Evolutionary conservation across 2,113 vertebrate species (phyloP), one percentile per base, ranked within the genome.

Genomic region (Fregata magnificens): DNA sequence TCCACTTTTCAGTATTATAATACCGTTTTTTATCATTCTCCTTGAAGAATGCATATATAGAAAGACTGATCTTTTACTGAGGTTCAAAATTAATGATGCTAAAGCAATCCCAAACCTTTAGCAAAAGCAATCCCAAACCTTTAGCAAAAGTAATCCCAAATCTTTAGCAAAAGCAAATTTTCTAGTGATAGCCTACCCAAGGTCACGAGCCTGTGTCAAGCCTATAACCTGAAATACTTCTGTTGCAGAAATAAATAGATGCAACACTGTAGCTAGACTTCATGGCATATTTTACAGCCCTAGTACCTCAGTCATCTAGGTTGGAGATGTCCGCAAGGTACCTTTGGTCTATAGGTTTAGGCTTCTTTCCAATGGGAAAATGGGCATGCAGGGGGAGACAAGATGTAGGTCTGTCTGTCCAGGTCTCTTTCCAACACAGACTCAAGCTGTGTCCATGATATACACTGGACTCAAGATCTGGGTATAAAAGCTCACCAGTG

Each of bases 281-380:
- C 61, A 67, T 73, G 22, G 9, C 28, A 22, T 67, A 29, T 49
- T 66, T 89, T 62, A 55, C 32, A 80, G 42, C 16, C 40, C 10
- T 67, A 36, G 26, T 42, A 61, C 40, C 25, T 66, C 45, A 28
- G 45, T 53, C 45, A 38, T 40, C 12, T 79, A 59, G 13, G 42
- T 25, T 0, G 0, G 26, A 84, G 22, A 34, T 18, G 22, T 50
- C 36, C 1, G 0, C 36, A 73, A 65, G 25, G 11, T 72, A 17
- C 5, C 26, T 72, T 61, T 77, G 55, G 14, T 42, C 36, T 25
- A 9, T 10, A 65, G 26, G 19, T 78, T 72, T 56, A 56, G 53
- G 53, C 10, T 91, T 65, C 55, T 83, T 95, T 82, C 28, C 36
- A 53, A 9, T 7, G 12, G 29, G 50, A 87, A 84, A 81, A 50